Base-by-base conservation (phyloP, 1,140 invertebrate genomes). In the Eupeodes corollae region DNA sequence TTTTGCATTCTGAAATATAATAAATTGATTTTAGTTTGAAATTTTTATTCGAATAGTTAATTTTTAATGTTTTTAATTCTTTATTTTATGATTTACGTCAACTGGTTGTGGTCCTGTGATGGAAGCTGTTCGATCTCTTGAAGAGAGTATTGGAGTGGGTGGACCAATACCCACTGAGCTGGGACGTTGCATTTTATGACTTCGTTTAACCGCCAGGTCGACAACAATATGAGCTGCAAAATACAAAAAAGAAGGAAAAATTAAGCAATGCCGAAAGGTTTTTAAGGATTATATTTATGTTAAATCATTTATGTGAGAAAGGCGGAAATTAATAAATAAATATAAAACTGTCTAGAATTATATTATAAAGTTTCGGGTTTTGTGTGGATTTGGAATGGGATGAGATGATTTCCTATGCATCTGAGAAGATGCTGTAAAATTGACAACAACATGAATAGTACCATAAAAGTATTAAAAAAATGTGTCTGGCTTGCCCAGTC, bases 81-180 rank as follows among this genome's bases (percentile, higher is more conserved):
- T 14, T 37, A 5, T 16, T 3, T 11, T 39, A 6, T 31, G 52
- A 77, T 77, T 80, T 73, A 92, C 89, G 74, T 91, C 86, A 57
- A 91, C 90, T 51, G 90, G 89, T 56, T 88, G 82, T 5, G 90
- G 90, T 13, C 81, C 87, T 13, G 90, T 93, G 52, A 94, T 91
- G 31, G 78, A 73, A 10, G 61, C 59, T 1, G 63, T 66, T 3
- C 63, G 59, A 59, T 67, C 63, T 6, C 66, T 49, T 38, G 58
- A 58, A 5, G 61, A 64, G n/a, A 65, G 51, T 30, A 68, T 50
- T 6, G 66, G 62, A 6, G 65, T 66, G 13, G 60, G 56, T 5
- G 63, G 59, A 31, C 63, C 58, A 39, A 64, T 54, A 16, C 56
- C 56, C 6, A 67, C 59, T 2, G 65, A 68, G 5, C 55, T 52